A percentile compares a stretch with the other conserved stretches of the same genome.
phyloP scores from a whole-genome alignment of 2,797 vertebrate genomes.

The Cossypha dichroa region DNA sequence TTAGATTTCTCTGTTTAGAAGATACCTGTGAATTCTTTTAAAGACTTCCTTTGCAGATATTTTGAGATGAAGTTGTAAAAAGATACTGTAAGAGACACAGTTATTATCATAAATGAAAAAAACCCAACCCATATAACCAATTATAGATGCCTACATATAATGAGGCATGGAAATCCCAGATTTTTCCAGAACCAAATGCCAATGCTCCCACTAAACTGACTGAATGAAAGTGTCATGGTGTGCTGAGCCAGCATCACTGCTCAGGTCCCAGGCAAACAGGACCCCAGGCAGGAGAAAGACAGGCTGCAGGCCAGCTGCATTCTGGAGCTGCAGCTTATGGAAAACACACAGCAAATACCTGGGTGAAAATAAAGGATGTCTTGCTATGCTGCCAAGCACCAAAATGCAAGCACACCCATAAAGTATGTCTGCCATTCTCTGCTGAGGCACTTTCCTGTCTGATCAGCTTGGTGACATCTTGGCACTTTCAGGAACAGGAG shows the following conservation, averaged over 20 bases:
- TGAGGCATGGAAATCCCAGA: neutral
- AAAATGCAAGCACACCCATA: neutral
- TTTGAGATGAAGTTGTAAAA: neutral
- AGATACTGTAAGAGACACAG: neutral
- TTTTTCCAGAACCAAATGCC: neutral
- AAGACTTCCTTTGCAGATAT: neutral
- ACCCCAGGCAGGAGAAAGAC: neutral
- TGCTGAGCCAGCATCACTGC: neutral
- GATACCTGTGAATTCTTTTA: neutral
- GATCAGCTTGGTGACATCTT: neutral
- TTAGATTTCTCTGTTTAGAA: neutral
- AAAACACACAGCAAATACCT: neutral
- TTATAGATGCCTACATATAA: neutral
- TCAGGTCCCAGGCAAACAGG: neutral
- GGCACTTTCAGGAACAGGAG: neutral
- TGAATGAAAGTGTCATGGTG: accelerated
- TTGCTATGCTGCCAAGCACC: neutral
- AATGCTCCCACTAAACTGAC: neutral
- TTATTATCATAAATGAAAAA: neutral
- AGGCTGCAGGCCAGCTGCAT: neutral
- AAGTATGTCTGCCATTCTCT: neutral
- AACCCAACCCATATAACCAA: accelerated
- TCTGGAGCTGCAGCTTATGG: neutral
- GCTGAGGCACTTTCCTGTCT: neutral
- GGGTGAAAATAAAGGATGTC: neutral